Base-by-base conservation (phyloP, 2,113 vertebrate genomes). In the Herpailurus yagouaroundi region DNA sequence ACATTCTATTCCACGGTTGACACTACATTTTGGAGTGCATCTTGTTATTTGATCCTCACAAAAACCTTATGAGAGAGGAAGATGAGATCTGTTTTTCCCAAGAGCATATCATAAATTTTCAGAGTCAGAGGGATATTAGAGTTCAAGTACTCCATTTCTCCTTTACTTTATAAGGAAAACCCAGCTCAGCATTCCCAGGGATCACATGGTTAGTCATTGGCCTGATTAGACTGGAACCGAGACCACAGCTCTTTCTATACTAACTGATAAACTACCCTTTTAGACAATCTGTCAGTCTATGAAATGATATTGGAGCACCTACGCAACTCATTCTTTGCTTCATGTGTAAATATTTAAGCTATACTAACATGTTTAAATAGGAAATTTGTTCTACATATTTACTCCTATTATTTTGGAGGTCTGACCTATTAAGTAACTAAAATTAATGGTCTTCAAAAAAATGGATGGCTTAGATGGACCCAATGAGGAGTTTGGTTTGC, bases 291-390 rank as follows among this genome's bases (percentile, higher is more conserved):
- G 0, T 85, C 77, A 84, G 5, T 69, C 55, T 92, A 64, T 92
- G 80, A 95, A 92, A 95, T 92, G 83, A 60, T 18, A 66, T 71
- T 8, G 23, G 33, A 84, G 21, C 7, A 89, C 4, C 29, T 82
- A 80, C 45, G 45, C 82, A 27, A 84, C 41, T 88, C 41, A 93
- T 83, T 93, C 63, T 92, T 95, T n/a, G 29, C 60, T 92, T 96
- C 60, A 29, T 68, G 29, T 88, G 57, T 92, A 96, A 80, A 81
- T 93, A 85, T 83, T 95, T 89, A 87, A 89, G 19, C 38, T 97
- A 68, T 73, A 50, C n/a, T 82, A 88, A 96, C 48, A 94, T 91
- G 27, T 79, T 91, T 93, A 97, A 95, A 89, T 86, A 74, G 55
- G 57, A 94, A 82, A 84, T 84, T 84, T 85, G n/a, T 66, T 93